phyloP scores from a whole-genome alignment of 2,797 vertebrate species.

The Hemitrygon akajei region DNA sequence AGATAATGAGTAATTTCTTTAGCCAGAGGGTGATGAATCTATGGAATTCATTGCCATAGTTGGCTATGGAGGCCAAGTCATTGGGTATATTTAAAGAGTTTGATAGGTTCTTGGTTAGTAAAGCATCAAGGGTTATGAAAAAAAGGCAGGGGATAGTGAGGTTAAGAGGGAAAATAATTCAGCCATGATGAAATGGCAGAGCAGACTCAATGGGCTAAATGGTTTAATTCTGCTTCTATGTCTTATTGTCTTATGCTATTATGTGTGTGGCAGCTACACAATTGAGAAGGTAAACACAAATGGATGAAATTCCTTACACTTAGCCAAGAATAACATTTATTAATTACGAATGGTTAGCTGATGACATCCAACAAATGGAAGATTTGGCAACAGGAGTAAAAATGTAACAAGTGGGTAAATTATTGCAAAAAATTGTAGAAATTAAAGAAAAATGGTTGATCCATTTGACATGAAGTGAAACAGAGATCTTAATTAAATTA shows the following conservation, averaged over 20 bases:
- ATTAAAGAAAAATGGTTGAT: neutral
- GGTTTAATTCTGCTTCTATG: too few relatives aligned
- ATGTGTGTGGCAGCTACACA: neutral
- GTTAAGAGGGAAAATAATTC: too few relatives aligned
- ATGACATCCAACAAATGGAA: neutral
- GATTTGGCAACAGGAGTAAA: neutral
- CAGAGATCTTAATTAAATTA: neutral
- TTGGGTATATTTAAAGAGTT: too few relatives aligned
- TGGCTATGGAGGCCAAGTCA: too few relatives aligned
- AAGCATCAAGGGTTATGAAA: too few relatives aligned
- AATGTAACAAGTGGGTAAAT: neutral
- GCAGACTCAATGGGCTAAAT: too few relatives aligned
- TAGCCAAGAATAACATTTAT: neutral
- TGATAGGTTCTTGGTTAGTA: too few relatives aligned
- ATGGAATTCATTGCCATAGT: too few relatives aligned
- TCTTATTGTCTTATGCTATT: neutral
- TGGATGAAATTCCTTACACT: neutral
- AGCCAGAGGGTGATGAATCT: too few relatives aligned
- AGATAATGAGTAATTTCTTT: too few relatives aligned
- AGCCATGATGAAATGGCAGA: too few relatives aligned
- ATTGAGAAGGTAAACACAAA: neutral
- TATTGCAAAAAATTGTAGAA: neutral
- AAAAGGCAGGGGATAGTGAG: too few relatives aligned
- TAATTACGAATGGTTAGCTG: neutral
- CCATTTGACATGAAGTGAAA: neutral